phyloP scores from a whole-genome alignment of 2,888 invertebrate genomes.

The Hypomecis punctinalis region DNA sequence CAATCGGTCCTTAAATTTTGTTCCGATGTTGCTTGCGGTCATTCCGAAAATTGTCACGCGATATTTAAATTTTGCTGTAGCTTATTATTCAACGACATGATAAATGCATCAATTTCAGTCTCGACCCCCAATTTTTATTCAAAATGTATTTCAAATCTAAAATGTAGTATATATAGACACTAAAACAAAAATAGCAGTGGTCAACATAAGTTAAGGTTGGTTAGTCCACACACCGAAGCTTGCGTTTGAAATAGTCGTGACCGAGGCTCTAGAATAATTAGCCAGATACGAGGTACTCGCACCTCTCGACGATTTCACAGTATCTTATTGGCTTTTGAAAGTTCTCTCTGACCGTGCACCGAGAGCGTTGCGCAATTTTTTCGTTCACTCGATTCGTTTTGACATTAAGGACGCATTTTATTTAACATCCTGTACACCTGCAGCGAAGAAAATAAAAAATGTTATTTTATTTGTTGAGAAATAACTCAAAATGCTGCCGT shows the following conservation, averaged over 20 bases:
- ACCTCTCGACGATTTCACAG: slow-evolving; percentile 73
- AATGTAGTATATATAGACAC: no score
- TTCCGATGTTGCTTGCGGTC: slow-evolving; percentile 49
- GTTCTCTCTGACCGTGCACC: slow-evolving; percentile 57
- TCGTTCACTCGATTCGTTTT: slow-evolving; percentile 52
- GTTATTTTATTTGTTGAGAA: slow-evolving; percentile 58
- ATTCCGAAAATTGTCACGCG: slow-evolving; percentile 59
- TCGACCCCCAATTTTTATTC: slow-evolving; percentile 3
- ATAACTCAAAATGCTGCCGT: slow-evolving; percentile 59
- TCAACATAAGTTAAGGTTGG: slow-evolving; percentile 14
- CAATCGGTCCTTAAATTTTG: slow-evolving; percentile 48
- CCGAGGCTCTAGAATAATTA: slow-evolving; percentile 74
- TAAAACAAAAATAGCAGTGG: background rate
- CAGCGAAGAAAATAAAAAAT: slow-evolving; percentile 51
- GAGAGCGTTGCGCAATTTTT: slow-evolving; percentile 64
- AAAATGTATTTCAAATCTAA: background rate
- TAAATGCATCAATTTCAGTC: slow-evolving; percentile 28
- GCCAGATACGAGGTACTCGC: slow-evolving; percentile 62
- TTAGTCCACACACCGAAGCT: slow-evolving; percentile 47
- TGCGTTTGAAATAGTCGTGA: slow-evolving; percentile 74
- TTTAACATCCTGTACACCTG: slow-evolving; percentile 59
- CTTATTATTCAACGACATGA: slow-evolving; percentile 34
- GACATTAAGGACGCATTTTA: slow-evolving; percentile 57
- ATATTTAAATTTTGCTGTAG: slow-evolving; percentile 46
- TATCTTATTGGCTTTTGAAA: slow-evolving; percentile 79